Conservation (phyloP, 2,888 invertebrate species). For the Cephus pygmeus region DNA sequence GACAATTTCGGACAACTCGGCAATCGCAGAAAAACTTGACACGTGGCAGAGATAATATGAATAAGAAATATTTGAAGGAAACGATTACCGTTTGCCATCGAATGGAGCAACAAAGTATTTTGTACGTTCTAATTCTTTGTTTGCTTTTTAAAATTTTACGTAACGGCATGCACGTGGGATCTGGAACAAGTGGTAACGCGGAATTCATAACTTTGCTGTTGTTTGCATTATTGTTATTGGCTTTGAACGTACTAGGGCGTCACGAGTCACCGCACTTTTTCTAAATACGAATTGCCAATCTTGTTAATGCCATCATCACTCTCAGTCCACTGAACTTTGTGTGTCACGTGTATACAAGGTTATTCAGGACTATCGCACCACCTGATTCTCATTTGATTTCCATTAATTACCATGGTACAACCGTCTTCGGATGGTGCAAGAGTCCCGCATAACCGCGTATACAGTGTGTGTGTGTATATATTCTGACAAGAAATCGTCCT, state of each 20-base stretch:
- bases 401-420: too few relatives aligned
- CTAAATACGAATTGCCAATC: constrained; percentile 59
- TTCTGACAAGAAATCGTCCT: too few relatives aligned
- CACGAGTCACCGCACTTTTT: constrained; percentile 26
- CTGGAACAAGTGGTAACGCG: not conserved
- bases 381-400: too few relatives aligned
- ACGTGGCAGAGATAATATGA: not conserved
- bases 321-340: constrained; percentile 40
- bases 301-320: constrained; percentile 39
- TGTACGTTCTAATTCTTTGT: too few relatives aligned
- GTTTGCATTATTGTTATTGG: not conserved
- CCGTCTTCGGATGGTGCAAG: too few relatives aligned
- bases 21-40: not conserved
- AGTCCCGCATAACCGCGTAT: too few relatives aligned
- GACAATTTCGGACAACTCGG: accelerated
- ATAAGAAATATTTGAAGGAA: not conserved
- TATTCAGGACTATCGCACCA: not conserved
- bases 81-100: not conserved
- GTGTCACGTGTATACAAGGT: not conserved
- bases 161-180: not conserved
- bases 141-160: accelerated
- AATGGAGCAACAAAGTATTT: not conserved
- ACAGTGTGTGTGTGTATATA: too few relatives aligned
- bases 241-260: constrained; percentile 30
- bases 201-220: not conserved